phyloP scores from a whole-genome alignment of 92 coral and sea anemone genomes.

The Virgularia gustaviana region DNA sequence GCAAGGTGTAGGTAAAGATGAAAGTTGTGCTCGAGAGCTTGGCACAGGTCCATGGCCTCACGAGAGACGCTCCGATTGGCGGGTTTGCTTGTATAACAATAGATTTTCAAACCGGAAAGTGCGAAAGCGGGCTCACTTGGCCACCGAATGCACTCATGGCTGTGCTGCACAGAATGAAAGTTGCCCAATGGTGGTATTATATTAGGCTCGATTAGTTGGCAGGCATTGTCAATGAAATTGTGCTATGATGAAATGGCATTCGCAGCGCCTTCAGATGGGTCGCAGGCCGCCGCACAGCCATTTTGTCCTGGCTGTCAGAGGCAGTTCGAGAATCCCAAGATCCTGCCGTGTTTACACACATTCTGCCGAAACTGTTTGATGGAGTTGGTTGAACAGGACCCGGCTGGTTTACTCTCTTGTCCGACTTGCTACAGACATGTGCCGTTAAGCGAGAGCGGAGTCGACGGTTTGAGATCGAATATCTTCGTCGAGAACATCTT shows the following conservation, averaged over 20 bases:
- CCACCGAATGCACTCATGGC: conserved; percentile 1
- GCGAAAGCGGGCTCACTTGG: conserved; percentile 3
- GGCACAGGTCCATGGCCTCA: conserved; percentile 61
- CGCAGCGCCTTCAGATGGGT: conserved; percentile 77
- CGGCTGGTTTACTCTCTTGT: conserved; percentile 78
- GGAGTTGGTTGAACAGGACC: conserved; percentile 78
- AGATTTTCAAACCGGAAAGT: conserved; percentile 41
- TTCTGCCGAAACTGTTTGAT: conserved; percentile 85
- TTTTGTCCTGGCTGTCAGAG: conserved; percentile 78
- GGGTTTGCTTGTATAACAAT: conserved; percentile 35
- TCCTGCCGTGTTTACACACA: conserved; percentile 99
- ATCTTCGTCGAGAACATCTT: conserved; percentile 73
- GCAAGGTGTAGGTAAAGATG: too few species aligned
- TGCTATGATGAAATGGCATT: conserved; percentile 87
- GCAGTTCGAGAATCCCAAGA: conserved; percentile 89
- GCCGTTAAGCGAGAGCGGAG: conserved; percentile 78
- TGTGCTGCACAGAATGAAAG: not conserved
- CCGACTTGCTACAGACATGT: conserved; percentile 87
- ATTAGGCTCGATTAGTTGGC: conserved; percentile 19
- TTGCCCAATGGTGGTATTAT: conserved; percentile 42
- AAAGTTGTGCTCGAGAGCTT: too few species aligned
- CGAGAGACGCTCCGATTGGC: conserved; percentile 66
- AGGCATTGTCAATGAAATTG: conserved; percentile 83
- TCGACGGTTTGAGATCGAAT: conserved; percentile 78
- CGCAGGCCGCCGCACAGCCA: conserved; percentile 63